phyloP scores from a whole-genome alignment of 2,797 vertebrate genomes.

The Pseudopleuronectes americanus region DNA sequence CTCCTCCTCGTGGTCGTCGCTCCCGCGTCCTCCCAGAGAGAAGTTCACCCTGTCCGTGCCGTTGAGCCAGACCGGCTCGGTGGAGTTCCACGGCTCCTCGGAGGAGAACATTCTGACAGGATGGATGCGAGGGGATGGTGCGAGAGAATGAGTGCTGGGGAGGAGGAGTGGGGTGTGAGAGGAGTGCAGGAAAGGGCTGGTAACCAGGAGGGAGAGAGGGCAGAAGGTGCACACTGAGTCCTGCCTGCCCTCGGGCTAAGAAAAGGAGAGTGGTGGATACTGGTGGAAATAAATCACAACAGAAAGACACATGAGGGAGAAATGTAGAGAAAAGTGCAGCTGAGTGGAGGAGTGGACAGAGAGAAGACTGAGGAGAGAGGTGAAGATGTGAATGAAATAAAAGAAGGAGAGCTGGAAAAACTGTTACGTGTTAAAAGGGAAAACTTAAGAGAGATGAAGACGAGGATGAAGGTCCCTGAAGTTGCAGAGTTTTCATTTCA shows the following conservation, averaged over 20 bases:
- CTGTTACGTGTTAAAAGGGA: background rate
- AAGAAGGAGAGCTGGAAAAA: background rate
- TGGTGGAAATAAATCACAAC: background rate
- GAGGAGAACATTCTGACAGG: slow-evolving; percentile 61
- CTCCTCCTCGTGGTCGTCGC: background rate
- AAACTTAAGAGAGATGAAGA: background rate
- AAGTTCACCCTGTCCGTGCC: slow-evolving; percentile 70
- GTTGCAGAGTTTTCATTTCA: background rate
- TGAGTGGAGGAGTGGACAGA: background rate
- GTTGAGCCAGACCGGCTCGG: slow-evolving; percentile 69
- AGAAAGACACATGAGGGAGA: background rate
- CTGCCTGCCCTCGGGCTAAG: slow-evolving; percentile 17
- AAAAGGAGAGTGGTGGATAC: background rate
- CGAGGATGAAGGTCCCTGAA: background rate
- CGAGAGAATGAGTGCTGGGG: background rate
- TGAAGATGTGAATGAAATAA: background rate
- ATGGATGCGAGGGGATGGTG: background rate
- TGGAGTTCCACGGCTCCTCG: slow-evolving; percentile 77
- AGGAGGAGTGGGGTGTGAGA: slow-evolving; percentile 1
- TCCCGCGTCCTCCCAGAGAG: slow-evolving; percentile 61
- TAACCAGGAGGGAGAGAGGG: slow-evolving; percentile 18
- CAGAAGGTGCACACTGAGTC: background rate
- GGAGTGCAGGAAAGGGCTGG: background rate
- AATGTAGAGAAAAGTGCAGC: background rate
- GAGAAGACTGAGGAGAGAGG: background rate